Conservation (phyloP, 2,113 vertebrate genomes). For the Aleadryas rufinucha region DNA sequence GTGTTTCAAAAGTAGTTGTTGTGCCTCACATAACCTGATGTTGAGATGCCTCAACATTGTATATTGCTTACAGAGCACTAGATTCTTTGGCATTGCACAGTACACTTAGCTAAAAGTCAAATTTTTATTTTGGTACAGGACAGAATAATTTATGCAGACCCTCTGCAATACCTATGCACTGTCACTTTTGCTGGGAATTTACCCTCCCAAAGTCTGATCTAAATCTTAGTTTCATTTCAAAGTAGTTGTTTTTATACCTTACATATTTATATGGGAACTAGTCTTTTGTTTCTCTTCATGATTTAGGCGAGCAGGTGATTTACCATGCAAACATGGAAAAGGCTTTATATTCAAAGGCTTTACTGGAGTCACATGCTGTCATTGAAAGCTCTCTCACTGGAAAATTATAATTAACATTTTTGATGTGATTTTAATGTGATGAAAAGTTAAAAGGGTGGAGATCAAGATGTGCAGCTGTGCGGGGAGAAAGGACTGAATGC, state of each 20-base stretch:
- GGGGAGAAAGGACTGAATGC: neutral
- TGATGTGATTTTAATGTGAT: neutral
- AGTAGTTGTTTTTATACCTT: slow-evolving; percentile 1
- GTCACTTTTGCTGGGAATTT: neutral
- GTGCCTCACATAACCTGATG: neutral
- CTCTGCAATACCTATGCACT: neutral
- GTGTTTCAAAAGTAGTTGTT: neutral
- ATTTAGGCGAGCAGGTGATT: slow-evolving; percentile 39
- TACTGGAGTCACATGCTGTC: neutral
- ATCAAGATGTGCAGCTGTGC: neutral
- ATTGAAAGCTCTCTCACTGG: neutral
- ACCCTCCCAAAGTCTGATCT: neutral
- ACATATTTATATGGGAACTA: neutral
- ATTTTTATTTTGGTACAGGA: neutral
- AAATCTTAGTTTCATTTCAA: neutral
- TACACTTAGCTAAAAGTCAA: neutral
- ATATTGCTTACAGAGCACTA: neutral
- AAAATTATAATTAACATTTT: slow-evolving; percentile 24
- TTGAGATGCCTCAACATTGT: neutral
- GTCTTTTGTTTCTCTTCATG: slow-evolving; percentile 32
- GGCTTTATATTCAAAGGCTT: neutral
- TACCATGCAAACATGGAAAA: neutral
- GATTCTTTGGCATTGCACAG: neutral
- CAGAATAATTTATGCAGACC: neutral
- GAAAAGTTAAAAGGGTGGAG: neutral